A percentile compares a stretch with the other conserved stretches of the same genome.
These are phyloP conservation scores for Arothron firmamentum DNA, from an alignment of 2,113 vertebrate species.

Conservation along the genomic window DNA sequence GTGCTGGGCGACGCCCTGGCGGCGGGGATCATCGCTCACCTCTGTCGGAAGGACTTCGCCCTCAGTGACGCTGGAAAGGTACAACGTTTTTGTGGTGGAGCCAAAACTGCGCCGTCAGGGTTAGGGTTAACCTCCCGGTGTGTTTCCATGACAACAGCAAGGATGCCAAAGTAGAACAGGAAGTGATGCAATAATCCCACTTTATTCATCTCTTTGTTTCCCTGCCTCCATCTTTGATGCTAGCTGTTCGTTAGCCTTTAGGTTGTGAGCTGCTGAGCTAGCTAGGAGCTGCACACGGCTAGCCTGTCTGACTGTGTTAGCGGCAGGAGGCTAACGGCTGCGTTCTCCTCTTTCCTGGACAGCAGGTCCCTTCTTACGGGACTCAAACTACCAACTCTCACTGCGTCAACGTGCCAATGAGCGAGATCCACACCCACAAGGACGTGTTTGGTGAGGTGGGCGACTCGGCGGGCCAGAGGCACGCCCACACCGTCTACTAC, in stretches of 20 bases:
- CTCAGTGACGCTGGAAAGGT: constrained; percentile 23
- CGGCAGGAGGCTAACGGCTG: not conserved
- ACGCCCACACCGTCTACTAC: constrained; percentile 74
- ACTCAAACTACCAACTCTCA: constrained; percentile 47
- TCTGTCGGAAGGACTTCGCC: constrained; percentile 81
- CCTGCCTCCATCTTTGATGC: too few species aligned
- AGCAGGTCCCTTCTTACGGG: constrained; percentile 62
- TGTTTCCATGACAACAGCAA: too few species aligned
- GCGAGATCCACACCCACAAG: constrained; percentile 65
- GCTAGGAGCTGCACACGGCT: too few species aligned
- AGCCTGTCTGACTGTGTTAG: too few species aligned
- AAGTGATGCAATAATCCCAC: too few species aligned
- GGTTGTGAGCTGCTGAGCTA: too few species aligned
- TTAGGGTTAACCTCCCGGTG: too few species aligned
- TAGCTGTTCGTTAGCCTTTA: too few species aligned
- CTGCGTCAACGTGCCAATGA: constrained; percentile 62
- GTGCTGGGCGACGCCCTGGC: constrained; percentile 83
- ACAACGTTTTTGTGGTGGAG: too few species aligned
- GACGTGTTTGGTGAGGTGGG: constrained; percentile 64
- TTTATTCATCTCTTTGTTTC: too few species aligned
- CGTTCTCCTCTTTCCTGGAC: constrained; percentile 3
- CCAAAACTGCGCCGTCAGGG: too few species aligned
- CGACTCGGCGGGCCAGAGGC: constrained; percentile 53
- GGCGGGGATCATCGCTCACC: constrained; percentile 81
- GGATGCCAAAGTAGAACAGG: too few species aligned